These are phyloP conservation scores for Mastomys coucha DNA, from an alignment of 2,113 vertebrate genomes.

Conservation along the genomic window DNA sequence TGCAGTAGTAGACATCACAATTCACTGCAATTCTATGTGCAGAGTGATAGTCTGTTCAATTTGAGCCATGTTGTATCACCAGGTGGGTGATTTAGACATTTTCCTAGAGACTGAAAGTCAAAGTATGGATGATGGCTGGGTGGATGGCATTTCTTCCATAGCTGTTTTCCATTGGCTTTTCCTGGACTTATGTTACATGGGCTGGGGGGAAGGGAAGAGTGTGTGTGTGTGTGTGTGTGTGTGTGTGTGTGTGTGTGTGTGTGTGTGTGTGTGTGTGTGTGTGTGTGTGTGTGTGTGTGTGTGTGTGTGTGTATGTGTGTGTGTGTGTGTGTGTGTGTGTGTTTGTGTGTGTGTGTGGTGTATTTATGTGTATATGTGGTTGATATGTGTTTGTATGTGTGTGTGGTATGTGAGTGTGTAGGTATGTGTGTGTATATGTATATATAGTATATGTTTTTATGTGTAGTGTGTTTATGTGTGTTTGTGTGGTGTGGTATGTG, in stretches of 20 bases:
- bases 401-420: too few species aligned
- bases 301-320: neutral
- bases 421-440: too few species aligned
- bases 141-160: neutral
- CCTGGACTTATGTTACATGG: neutral
- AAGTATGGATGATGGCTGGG: neutral
- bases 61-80: neutral
- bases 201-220: neutral
- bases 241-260: neutral
- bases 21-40: neutral
- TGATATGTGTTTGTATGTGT: neutral
- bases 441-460: too few species aligned
- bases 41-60: neutral
- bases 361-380: neutral
- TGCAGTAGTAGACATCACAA: conserved; percentile 65
- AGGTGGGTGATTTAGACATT: neutral
- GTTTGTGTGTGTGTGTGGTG: neutral
- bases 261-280: neutral
- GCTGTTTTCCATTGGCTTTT: neutral
- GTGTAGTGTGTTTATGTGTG: neutral
- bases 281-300: too few species aligned
- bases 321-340: neutral
- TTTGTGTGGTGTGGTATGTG: too few species aligned
- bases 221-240: too few species aligned
- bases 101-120: neutral